Evolutionary conservation across 2,113 vertebrate species (phyloP).

Genomic region (Nannobrachium achirus): DNA sequence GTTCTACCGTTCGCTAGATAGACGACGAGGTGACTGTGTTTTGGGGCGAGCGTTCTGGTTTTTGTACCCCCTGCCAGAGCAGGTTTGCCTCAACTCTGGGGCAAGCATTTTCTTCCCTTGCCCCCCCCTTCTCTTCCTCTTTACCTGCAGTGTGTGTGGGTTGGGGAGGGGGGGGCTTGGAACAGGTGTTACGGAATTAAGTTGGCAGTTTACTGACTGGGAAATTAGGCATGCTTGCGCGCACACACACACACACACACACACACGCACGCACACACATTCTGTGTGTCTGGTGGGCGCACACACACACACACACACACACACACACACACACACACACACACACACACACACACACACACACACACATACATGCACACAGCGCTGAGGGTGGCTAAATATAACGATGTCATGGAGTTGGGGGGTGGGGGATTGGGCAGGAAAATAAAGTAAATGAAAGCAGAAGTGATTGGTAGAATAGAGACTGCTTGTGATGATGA

Average conservation of each 20-base stretch:
- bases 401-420: slow-evolving; percentile 44
- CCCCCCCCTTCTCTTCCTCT: slow-evolving; percentile 7
- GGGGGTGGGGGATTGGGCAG: slow-evolving; percentile 31
- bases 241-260: no score
- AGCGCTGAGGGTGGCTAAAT: slow-evolving; percentile 46
- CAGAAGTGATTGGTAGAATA: slow-evolving; percentile 46
- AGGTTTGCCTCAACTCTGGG: slow-evolving; percentile 17
- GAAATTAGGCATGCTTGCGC: slow-evolving; percentile 49
- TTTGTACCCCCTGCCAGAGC: background rate
- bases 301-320: background rate
- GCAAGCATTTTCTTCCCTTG: background rate
- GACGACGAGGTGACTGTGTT: no score
- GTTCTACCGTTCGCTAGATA: no score
- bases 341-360: slow-evolving; percentile 10
- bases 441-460: slow-evolving; percentile 59
- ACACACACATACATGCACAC: slow-evolving; percentile 31
- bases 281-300: no score
- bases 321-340: background rate
- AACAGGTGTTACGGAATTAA: slow-evolving; percentile 64
- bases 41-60: no score
- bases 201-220: slow-evolving; percentile 44
- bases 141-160: background rate
- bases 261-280: no score
- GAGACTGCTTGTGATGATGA: slow-evolving; percentile 46
- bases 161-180: background rate